phyloP scores from a whole-genome alignment of 2,797 vertebrate genomes.

The Taeniopygia guttata region DNA sequence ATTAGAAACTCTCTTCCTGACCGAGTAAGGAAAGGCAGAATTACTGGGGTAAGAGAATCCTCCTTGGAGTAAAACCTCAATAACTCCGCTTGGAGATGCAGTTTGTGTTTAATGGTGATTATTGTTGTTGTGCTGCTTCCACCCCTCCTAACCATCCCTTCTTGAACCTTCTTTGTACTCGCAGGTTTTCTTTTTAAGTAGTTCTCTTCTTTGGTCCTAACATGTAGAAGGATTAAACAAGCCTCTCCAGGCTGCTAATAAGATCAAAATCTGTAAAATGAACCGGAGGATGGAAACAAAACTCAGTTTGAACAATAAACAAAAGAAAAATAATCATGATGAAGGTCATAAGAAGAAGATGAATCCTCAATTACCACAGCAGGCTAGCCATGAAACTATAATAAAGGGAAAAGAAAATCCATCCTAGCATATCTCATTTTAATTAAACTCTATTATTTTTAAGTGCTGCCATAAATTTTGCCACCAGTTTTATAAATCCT shows the following conservation, averaged over 20 bases:
- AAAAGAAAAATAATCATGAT: constrained; percentile 62
- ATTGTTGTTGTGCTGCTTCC: background rate
- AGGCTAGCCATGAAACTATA: constrained; percentile 23
- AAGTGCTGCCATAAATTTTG: constrained; percentile 18
- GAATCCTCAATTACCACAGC: constrained; percentile 44
- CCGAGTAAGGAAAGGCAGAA: background rate
- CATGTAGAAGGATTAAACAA: constrained; percentile 35
- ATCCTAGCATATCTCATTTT: constrained; percentile 20
- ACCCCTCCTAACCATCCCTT: background rate
- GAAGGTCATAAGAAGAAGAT: constrained; percentile 7
- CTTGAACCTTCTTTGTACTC: background rate
- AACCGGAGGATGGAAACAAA: constrained; percentile 39
- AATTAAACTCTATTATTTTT: constrained; percentile 59
- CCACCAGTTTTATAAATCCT: background rate
- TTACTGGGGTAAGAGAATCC: background rate
- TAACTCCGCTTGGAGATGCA: background rate
- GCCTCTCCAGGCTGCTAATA: constrained; percentile 36
- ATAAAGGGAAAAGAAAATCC: background rate
- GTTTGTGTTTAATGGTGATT: background rate
- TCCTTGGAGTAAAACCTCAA: background rate
- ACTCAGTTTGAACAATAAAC: constrained; percentile 69
- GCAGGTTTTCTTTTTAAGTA: constrained; percentile 54
- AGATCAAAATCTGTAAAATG: constrained; percentile 59
- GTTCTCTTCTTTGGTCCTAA: constrained; percentile 45
- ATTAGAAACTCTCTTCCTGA: background rate